A percentile compares a stretch with the other conserved stretches of the same genome.
phyloP scores from a whole-genome alignment of 1,140 invertebrate species.

The Drosophila persimilis region DNA sequence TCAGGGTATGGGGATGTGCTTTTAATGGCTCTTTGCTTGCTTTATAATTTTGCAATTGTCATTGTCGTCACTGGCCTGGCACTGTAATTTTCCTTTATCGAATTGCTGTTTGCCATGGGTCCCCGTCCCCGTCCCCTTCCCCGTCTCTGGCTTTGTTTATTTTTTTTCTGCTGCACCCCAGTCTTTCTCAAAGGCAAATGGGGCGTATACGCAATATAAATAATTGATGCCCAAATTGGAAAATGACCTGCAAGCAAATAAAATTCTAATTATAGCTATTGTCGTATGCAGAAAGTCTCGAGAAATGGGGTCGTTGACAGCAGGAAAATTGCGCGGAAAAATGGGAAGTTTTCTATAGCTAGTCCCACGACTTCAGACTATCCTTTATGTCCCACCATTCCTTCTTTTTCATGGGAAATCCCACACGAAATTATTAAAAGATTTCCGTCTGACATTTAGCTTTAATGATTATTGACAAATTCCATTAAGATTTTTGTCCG shows the following conservation, averaged over 20 bases:
- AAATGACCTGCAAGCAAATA: slow-evolving; percentile 51
- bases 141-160: background rate
- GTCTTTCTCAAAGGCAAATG: slow-evolving; percentile 40
- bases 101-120: slow-evolving; percentile 3
- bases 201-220: slow-evolving; percentile 72
- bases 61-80: slow-evolving; percentile 31
- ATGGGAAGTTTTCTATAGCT: too few species aligned
- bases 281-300: slow-evolving; percentile 11
- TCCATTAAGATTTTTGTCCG: slow-evolving; percentile 5
- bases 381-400: background rate
- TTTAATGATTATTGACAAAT: slow-evolving; percentile 23
- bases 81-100: slow-evolving; percentile 41
- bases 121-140: background rate
- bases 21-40: slow-evolving; percentile 49
- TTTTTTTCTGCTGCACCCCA: background rate
- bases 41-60: slow-evolving; percentile 52
- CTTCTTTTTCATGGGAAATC: slow-evolving; percentile 2
- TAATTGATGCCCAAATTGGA: slow-evolving; percentile 67
- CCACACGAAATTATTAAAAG: background rate
- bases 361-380: too few species aligned
- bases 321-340: too few species aligned
- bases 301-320: slow-evolving; percentile 8
- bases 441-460: background rate
- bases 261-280: slow-evolving; percentile 45
- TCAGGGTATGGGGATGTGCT: slow-evolving; percentile 1